phyloP scores from a whole-genome alignment of 1,140 invertebrate species.

The Platorchestia sp. region DNA sequence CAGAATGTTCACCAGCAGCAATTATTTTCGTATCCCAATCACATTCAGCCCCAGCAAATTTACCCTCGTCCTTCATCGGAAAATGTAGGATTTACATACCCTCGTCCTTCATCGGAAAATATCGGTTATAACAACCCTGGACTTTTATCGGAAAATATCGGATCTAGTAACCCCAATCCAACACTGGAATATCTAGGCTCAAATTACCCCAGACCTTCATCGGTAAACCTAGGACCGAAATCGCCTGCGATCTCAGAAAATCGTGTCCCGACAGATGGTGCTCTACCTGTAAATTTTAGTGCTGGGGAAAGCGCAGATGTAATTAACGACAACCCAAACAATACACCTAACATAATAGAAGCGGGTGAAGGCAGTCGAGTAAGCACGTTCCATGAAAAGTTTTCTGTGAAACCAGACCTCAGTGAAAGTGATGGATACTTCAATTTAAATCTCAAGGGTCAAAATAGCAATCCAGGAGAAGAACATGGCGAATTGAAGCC shows the following conservation, averaged over 20 bases:
- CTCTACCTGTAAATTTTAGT: background rate
- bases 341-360: background rate
- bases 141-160: too few relatives aligned
- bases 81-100: too few relatives aligned
- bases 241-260: background rate
- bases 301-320: background rate
- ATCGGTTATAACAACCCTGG: too few relatives aligned
- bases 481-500: background rate
- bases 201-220: background rate
- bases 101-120: too few relatives aligned
- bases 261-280: background rate
- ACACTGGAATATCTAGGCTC: too few relatives aligned
- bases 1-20: conserved; percentile 10
- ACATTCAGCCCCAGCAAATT: background rate
- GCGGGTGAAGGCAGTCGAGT: background rate
- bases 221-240: background rate
- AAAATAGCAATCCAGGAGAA: background rate
- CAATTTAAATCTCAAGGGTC: background rate
- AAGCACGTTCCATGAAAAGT: background rate
- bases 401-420: background rate
- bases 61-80: background rate
- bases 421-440: background rate
- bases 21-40: background rate
- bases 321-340: background rate
- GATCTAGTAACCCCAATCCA: too few relatives aligned